phyloP scores from a whole-genome alignment of 2,797 vertebrate species.

The Rhincodon typus region DNA sequence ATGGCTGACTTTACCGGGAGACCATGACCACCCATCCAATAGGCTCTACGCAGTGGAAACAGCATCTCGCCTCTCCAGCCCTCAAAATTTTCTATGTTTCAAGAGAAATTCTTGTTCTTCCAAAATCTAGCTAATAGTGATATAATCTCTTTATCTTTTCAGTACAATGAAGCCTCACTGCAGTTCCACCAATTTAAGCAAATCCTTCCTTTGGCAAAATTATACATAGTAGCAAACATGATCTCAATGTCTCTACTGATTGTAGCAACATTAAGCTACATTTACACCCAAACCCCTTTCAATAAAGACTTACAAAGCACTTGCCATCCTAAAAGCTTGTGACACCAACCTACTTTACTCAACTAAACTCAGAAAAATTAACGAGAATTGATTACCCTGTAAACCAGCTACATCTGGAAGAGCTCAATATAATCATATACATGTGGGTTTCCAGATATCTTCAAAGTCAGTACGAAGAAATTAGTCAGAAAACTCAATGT shows the following conservation, averaged over 20 bases:
- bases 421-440: not conserved
- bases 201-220: not conserved
- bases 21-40: no score
- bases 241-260: no score
- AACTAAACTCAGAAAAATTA: not conserved
- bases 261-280: no score
- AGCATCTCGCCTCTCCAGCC: no score
- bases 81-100: no score
- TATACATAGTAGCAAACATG: not conserved
- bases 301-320: not conserved
- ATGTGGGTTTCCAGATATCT: not conserved
- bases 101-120: no score
- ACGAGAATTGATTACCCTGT: not conserved
- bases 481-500: not conserved
- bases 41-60: no score
- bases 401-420: not conserved
- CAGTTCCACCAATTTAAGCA: not conserved
- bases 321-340: not conserved
- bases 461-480: not conserved
- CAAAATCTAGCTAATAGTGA: no score
- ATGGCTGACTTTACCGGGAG: no score
- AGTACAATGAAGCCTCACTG: not conserved
- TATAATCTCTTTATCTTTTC: not conserved
- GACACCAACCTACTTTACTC: not conserved
- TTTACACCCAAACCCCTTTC: not conserved